A percentile compares a stretch with the other conserved stretches of the same genome.
Conservation (phyloP, 2,888 invertebrate genomes). For the Drosophila falleni region DNA sequence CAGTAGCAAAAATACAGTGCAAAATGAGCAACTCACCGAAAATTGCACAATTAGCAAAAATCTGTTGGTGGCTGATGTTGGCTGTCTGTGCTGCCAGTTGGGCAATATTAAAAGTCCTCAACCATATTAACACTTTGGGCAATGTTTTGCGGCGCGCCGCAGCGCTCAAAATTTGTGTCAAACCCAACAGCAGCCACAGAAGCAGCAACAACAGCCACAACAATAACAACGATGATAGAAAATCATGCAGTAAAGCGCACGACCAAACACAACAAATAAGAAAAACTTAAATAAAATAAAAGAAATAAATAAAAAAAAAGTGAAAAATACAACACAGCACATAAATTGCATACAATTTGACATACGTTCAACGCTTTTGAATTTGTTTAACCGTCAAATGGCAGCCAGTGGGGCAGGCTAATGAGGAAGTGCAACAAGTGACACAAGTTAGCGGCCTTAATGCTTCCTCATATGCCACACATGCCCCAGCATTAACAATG, state of each 20-base stretch:
- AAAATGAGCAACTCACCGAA: slow-evolving; percentile 67
- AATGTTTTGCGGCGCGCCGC: slow-evolving; percentile 76
- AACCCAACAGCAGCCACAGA: slow-evolving; percentile 42
- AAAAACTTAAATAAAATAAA: slow-evolving; percentile 24
- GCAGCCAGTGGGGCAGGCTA: slow-evolving; percentile 37
- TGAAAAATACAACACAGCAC: slow-evolving; percentile 40
- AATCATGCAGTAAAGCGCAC: slow-evolving; percentile 69
- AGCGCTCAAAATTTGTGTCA: slow-evolving; percentile 74
- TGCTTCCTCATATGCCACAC: slow-evolving; percentile 68
- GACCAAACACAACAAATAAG: slow-evolving; percentile 45
- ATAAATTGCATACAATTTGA: slow-evolving; percentile 53
- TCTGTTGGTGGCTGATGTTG: slow-evolving; percentile 43
- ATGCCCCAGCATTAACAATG: slow-evolving; percentile 55
- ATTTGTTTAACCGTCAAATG: slow-evolving; percentile 27
- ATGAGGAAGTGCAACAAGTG: slow-evolving; percentile 69
- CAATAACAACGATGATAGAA: slow-evolving; percentile 47
- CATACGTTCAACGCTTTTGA: slow-evolving; percentile 40
- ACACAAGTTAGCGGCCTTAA: slow-evolving; percentile 42
- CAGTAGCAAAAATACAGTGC: slow-evolving; percentile 24
- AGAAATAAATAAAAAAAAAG: slow-evolving; percentile 33
- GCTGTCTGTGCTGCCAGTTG: slow-evolving; percentile 58
- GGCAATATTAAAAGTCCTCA: slow-evolving; percentile 79
- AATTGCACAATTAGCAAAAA: slow-evolving; percentile 76
- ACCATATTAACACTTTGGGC: slow-evolving; percentile 79
- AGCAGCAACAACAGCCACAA: slow-evolving; percentile 46